phyloP scores from a whole-genome alignment of 2,797 vertebrate species.

The Mionectes olivaceus region DNA sequence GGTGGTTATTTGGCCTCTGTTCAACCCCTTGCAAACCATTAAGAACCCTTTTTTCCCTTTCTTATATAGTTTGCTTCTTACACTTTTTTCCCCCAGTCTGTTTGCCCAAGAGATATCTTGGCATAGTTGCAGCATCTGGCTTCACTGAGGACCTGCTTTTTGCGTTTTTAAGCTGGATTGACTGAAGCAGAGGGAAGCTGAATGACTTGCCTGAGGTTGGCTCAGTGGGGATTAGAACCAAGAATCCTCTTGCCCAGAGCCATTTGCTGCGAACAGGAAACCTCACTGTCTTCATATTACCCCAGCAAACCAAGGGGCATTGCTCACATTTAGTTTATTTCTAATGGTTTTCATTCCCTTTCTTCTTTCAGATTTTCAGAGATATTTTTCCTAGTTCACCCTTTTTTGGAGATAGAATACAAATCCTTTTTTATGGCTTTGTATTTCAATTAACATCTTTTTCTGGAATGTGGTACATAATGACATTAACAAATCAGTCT shows the following conservation, averaged over 20 bases:
- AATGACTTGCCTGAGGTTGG: not conserved
- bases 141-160: slow-evolving; percentile 25
- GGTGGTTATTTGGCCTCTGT: slow-evolving; percentile 14
- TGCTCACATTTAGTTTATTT: not conserved
- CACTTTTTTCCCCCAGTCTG: not conserved
- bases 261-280: not conserved
- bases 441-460: not conserved
- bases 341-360: not conserved
- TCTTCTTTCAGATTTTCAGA: not conserved
- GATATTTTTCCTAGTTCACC: not conserved
- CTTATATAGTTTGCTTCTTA: not conserved
- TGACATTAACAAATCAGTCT: not conserved
- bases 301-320: not conserved
- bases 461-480: not conserved
- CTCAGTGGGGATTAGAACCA: slow-evolving; percentile 34
- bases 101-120: slow-evolving; percentile 41
- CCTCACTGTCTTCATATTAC: not conserved
- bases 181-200: slow-evolving; percentile 17
- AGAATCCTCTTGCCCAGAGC: not conserved
- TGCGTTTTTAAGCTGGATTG: slow-evolving; percentile 41
- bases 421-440: not conserved
- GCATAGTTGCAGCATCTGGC: not conserved
- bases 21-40: slow-evolving; percentile 28
- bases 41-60: not conserved
- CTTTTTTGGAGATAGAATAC: not conserved